These are phyloP conservation scores for Pandemis cinnamomeana DNA, from an alignment of 2,888 invertebrate species.

Conservation along the genomic window DNA sequence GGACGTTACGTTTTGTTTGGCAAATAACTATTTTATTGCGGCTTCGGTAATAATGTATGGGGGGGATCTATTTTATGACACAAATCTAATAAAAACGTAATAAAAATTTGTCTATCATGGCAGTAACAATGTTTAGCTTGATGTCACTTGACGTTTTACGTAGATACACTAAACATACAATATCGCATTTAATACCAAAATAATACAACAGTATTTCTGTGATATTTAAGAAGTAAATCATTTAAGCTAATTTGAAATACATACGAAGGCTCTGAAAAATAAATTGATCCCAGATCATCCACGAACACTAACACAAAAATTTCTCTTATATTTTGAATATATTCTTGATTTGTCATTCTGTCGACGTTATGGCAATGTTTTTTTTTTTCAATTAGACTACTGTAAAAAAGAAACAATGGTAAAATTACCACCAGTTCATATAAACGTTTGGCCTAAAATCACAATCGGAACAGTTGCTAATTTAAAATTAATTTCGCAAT, in stretches of 20 bases:
- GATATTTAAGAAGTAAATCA: too few relatives aligned
- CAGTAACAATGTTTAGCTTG: conserved; percentile 28
- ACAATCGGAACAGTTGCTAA: conserved; percentile 44
- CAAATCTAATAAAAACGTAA: conserved; percentile 40
- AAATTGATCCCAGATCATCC: not conserved
- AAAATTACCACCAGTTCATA: not conserved
- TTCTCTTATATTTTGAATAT: too few relatives aligned
- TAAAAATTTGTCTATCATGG: conserved; percentile 37
- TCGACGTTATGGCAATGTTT: too few relatives aligned
- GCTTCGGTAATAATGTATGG: conserved; percentile 51
- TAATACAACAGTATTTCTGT: too few relatives aligned
- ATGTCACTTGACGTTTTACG: not conserved
- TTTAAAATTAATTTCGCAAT: conserved; percentile 61
- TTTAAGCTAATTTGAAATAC: too few relatives aligned
- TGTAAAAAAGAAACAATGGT: not conserved
- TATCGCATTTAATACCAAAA: too few relatives aligned
- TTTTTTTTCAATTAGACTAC: too few relatives aligned
- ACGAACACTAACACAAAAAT: not conserved
- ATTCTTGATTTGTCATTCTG: too few relatives aligned
- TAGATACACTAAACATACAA: too few relatives aligned
- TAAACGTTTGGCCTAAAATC: conserved; percentile 10
- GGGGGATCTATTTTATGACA: conserved; percentile 44
- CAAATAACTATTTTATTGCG: conserved; percentile 54
- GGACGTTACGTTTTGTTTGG: conserved; percentile 49
- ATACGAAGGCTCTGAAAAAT: too few relatives aligned